Base-by-base conservation (phyloP, 1,140 invertebrate species). In the Trichonephila inaurata region DNA sequence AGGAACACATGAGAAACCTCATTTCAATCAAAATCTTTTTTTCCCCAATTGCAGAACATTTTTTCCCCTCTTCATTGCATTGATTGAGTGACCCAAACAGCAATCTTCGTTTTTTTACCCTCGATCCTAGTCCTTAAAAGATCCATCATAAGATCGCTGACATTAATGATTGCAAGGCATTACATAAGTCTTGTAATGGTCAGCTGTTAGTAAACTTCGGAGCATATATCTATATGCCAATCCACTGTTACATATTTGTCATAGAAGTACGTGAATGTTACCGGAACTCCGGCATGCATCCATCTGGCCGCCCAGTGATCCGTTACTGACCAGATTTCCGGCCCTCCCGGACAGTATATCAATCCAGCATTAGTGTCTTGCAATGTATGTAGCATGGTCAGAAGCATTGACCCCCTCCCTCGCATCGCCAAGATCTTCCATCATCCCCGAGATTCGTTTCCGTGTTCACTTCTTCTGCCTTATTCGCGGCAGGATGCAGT, bases 301-400 rank as follows among this genome's bases (percentile, higher is more conserved):
- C 62, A 62, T 72, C 88, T 72, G 64, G 88, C 62, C 64, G 28
- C 69, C 40, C 64, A 28, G n/a, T 44, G 88, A 89, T 89, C 88
- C 64, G 87, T 89, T 24, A 72, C 88, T 77, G 87, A 72, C 87
- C 87, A 69, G 62, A 89, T 66, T 89, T 89, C 88, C 66, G 88
- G 88, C 44, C 83, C 83, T 12, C 87, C 87, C 64, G 87, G 87
- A 69, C 40, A 64, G 64, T 89, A 72, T 72, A 89, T 89, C 88
- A 89, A 89, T 89, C 88, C 64, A 14, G 88, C 64, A 51, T 72
- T 89, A 89, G 44, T 89, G 88, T 66, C 51, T 66, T 87, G 58
- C 61, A 4, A 33, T 28, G 7, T 61, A 28, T 64, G 24, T 24
- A 77, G 72, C 28, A 33, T 5, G 72, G 28, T 77, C 66, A 69